These are phyloP conservation scores for Lydus trimaculatus DNA, from an alignment of 2,888 invertebrate genomes.

Conservation along the genomic window DNA sequence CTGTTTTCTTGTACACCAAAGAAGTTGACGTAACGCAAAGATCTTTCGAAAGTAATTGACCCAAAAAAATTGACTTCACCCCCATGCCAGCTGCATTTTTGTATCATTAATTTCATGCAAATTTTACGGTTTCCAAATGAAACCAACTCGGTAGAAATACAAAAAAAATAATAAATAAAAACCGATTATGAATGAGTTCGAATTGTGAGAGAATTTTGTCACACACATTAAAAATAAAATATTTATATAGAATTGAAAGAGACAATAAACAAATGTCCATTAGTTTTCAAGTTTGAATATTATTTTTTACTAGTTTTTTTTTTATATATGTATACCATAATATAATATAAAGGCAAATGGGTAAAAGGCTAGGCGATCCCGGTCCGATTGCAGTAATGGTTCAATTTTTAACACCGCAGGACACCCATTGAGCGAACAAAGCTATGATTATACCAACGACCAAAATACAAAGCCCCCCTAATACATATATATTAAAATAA, in stretches of 20 bases:
- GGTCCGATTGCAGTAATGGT: conserved; percentile 59
- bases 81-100: too few relatives aligned
- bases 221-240: not conserved
- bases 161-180: too few relatives aligned
- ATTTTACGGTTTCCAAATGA: too few relatives aligned
- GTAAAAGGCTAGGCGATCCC: conserved; percentile 41
- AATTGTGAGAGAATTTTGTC: too few relatives aligned
- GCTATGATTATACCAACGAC: conserved; percentile 55
- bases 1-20: too few relatives aligned
- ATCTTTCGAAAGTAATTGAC: too few relatives aligned
- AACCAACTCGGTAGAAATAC: too few relatives aligned
- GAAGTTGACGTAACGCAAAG: too few relatives aligned
- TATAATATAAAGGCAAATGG: not conserved
- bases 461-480: conserved; percentile 58
- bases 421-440: conserved; percentile 60
- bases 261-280: not conserved
- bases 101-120: too few relatives aligned
- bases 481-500: conserved; percentile 60
- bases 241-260: not conserved
- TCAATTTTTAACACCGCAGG: conserved; percentile 62
- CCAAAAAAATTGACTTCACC: too few relatives aligned
- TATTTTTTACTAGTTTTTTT: not conserved
- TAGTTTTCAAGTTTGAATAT: not conserved
- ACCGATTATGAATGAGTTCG: not conserved
- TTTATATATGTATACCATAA: not conserved